phyloP scores from a whole-genome alignment of 2,113 vertebrate genomes.

The Apodemus speciosus region DNA sequence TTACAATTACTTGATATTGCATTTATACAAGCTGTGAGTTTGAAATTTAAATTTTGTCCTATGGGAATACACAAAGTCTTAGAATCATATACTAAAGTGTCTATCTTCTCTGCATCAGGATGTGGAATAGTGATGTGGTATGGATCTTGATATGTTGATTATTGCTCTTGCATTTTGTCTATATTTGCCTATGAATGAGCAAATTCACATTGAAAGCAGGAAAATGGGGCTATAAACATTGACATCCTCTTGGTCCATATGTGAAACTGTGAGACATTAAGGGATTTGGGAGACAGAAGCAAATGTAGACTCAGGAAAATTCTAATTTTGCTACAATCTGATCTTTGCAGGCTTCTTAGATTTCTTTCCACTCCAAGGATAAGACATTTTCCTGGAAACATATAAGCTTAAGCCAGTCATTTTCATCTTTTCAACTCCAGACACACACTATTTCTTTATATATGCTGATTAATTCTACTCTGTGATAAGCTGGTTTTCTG shows the following conservation, averaged over 20 bases:
- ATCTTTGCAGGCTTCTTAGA: not conserved
- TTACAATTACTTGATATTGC: slow-evolving; percentile 5
- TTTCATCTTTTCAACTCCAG: not conserved
- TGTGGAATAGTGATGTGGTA: not conserved
- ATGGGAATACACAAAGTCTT: not conserved
- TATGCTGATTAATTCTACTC: not conserved
- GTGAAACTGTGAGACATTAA: not conserved
- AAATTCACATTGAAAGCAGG: not conserved
- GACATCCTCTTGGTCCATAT: not conserved
- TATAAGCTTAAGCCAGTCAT: not conserved
- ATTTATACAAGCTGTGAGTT: not conserved
- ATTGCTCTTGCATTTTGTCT: not conserved
- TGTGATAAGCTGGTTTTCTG: not conserved
- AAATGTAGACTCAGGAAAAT: not conserved
- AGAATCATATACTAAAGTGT: not conserved
- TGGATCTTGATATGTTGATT: not conserved
- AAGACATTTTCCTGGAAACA: not conserved
- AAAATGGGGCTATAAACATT: not conserved
- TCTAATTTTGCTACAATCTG: not conserved
- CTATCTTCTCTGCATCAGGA: not conserved
- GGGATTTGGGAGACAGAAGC: no score
- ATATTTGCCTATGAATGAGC: not conserved
- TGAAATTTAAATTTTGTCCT: not conserved
- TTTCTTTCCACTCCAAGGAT: not conserved
- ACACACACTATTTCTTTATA: not conserved